These are phyloP conservation scores for Mirza zaza DNA, from an alignment of 2,113 vertebrate species.

Conservation along the genomic window DNA sequence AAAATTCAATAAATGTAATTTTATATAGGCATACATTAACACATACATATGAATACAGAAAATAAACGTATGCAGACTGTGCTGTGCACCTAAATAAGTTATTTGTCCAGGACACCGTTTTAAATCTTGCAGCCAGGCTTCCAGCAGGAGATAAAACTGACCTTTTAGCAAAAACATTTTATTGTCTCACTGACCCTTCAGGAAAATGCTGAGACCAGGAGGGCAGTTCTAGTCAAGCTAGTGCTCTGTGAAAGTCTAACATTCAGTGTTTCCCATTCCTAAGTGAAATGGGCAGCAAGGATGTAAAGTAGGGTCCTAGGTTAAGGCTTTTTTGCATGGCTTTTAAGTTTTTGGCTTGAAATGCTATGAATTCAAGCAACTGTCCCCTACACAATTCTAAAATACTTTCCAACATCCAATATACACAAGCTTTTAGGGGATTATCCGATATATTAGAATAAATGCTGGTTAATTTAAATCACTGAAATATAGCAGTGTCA, in stretches of 20 bases:
- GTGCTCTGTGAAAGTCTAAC: neutral
- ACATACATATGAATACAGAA: neutral
- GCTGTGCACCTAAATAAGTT: neutral
- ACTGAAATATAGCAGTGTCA: neutral
- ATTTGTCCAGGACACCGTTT: neutral
- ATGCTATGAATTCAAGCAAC: constrained; percentile 12
- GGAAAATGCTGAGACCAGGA: neutral
- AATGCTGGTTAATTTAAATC: neutral
- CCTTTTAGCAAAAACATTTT: constrained; percentile 24
- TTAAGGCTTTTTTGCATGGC: neutral
- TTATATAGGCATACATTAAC: neutral
- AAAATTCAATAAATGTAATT: neutral
- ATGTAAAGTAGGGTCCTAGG: neutral
- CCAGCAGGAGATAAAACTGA: neutral
- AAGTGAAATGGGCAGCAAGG: neutral
- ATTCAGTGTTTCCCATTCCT: constrained; percentile 17
- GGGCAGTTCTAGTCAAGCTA: neutral
- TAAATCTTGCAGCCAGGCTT: neutral
- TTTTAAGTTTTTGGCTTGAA: constrained; percentile 14
- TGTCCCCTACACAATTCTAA: neutral
- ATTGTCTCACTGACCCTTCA: constrained; percentile 11
- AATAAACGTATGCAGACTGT: neutral
- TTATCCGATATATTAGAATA: neutral
- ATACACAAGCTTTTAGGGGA: neutral
- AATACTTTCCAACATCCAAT: neutral